A percentile compares a stretch with the other conserved stretches of the same genome.
Evolutionary conservation across 2,888 invertebrate genomes (phyloP).

Genomic region (Aplocera efformata): DNA sequence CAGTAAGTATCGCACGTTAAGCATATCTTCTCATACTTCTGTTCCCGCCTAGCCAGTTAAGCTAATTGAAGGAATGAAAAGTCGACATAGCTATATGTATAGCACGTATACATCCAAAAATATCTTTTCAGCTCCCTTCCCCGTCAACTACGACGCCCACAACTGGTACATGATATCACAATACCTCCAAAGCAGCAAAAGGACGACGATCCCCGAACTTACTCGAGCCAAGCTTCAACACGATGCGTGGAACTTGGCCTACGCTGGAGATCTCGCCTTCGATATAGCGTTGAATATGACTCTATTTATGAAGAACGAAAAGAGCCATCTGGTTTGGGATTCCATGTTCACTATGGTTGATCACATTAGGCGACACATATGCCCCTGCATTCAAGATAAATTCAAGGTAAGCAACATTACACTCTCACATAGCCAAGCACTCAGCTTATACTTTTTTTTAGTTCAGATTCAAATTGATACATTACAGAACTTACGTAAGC

Average conservation of each 20-base stretch:
- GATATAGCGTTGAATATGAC: conserved; percentile 90
- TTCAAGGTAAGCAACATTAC: conserved; percentile 82
- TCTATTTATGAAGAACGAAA: conserved; percentile 85
- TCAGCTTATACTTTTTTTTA: too few species aligned
- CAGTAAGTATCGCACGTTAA: too few species aligned
- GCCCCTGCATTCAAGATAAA: conserved; percentile 82
- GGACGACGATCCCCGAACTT: conserved; percentile 83
- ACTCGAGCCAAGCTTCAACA: conserved; percentile 88
- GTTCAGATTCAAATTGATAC: too few species aligned
- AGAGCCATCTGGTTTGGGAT: conserved; percentile 89
- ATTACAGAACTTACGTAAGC: too few species aligned
- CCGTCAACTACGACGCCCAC: conserved; percentile 88
- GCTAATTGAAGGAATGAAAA: too few species aligned
- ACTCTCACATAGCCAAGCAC: neutral
- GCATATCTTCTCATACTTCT: too few species aligned
- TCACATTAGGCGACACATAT: conserved; percentile 87
- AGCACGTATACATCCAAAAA: too few species aligned
- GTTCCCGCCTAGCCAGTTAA: too few species aligned
- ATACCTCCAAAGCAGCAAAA: conserved; percentile 79
- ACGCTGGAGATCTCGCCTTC: conserved; percentile 88
- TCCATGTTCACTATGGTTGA: conserved; percentile 91
- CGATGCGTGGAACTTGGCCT: conserved; percentile 89
- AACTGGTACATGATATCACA: conserved; percentile 88
- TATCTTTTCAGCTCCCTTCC: conserved; percentile 86
- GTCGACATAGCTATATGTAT: too few species aligned